Conservation (phyloP, 1,140 invertebrate genomes). For the Cyrtorhinus lividipennis region DNA sequence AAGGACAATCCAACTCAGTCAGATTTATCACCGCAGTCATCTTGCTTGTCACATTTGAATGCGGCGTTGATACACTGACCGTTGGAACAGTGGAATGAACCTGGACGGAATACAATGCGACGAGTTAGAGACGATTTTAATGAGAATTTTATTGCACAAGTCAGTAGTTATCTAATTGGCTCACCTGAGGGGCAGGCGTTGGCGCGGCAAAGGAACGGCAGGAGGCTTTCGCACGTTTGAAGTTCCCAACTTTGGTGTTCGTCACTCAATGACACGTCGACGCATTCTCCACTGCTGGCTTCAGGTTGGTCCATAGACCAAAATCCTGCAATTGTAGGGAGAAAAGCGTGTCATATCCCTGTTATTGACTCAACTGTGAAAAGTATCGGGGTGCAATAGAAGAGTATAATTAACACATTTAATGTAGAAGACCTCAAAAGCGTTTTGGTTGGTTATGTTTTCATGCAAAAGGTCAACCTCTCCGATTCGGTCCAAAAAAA, state of each 20-base stretch:
- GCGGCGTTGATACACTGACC: slow-evolving; percentile 77
- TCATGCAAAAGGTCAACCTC: too few species aligned
- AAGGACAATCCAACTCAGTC: slow-evolving; percentile 82
- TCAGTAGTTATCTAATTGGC: too few species aligned
- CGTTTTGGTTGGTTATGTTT: too few species aligned
- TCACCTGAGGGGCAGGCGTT: slow-evolving; percentile 79
- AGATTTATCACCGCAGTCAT: slow-evolving; percentile 82
- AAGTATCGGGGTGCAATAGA: too few species aligned
- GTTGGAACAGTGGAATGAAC: slow-evolving; percentile 83
- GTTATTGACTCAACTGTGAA: too few species aligned
- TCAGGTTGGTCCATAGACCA: slow-evolving; percentile 79
- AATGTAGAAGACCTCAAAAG: too few species aligned
- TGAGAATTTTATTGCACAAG: too few species aligned
- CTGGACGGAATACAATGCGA: slow-evolving; percentile 36
- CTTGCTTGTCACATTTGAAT: slow-evolving; percentile 81
- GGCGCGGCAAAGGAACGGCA: slow-evolving; percentile 87
- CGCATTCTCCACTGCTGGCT: slow-evolving; percentile 71
- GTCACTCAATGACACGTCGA: slow-evolving; percentile 58
- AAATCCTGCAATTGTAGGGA: slow-evolving; percentile 60
- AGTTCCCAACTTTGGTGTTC: slow-evolving; percentile 77
- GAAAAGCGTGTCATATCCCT: slow-evolving; percentile 10
- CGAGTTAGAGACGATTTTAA: slow-evolving; percentile 4
- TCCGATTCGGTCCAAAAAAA: too few species aligned
- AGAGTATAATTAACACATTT: too few species aligned
- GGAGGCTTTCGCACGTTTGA: slow-evolving; percentile 79